Conservation (phyloP, 2,888 invertebrate species). For the Rhamnusium bicolor region DNA sequence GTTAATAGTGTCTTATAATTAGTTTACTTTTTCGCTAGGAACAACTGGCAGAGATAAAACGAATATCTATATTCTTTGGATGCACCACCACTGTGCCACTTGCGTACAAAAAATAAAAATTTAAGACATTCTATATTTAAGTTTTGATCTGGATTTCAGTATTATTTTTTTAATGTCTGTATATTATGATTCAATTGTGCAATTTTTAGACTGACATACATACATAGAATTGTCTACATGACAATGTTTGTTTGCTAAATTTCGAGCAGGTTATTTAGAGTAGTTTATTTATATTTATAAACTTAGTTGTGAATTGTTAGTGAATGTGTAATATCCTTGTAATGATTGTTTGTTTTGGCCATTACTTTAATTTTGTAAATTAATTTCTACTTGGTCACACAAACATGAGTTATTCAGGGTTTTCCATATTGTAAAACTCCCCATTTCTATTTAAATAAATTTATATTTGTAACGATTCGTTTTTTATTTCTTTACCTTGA, state of each 20-base stretch:
- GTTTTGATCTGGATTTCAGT: not conserved
- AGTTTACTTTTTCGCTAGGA: not conserved
- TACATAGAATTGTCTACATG: constrained; percentile 30
- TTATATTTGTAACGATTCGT: constrained; percentile 68
- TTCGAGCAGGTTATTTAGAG: constrained; percentile 63
- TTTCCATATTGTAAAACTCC: constrained; percentile 67
- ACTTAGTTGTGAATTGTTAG: constrained; percentile 64
- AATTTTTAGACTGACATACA: constrained; percentile 43
- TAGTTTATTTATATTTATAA: constrained; percentile 60
- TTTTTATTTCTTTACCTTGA: not conserved
- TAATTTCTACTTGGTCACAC: constrained; percentile 61
- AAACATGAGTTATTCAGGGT: constrained; percentile 65
- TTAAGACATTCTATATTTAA: not conserved
- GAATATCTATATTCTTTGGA: not conserved
- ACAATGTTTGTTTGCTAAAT: constrained; percentile 52
- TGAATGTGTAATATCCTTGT: constrained; percentile 60
- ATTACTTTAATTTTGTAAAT: constrained; percentile 62
- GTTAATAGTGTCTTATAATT: not conserved
- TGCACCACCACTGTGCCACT: not conserved
- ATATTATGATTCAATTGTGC: constrained; percentile 36
- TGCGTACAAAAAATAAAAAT: not conserved
- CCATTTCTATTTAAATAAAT: constrained; percentile 71
- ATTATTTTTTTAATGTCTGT: constrained; percentile 1
- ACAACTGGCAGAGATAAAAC: not conserved
- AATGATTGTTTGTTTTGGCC: constrained; percentile 65